Evolutionary conservation across 2,888 invertebrate genomes (phyloP), one percentile per base, ranked within the genome.

Genomic region (Lymantria monacha): DNA sequence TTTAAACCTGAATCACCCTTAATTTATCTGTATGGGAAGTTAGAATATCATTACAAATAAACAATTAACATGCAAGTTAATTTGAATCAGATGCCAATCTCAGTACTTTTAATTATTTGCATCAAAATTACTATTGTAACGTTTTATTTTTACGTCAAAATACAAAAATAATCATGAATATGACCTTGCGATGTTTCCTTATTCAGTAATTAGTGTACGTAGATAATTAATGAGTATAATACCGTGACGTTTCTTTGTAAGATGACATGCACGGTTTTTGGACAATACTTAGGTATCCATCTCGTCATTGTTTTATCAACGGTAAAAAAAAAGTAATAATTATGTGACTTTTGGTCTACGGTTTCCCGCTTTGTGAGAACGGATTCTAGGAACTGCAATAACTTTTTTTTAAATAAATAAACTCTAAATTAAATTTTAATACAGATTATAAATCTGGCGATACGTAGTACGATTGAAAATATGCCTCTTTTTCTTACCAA

Each of bases 181-280:
- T 54, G 71, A 60, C 75, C 76, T 75, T 72, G 76, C 44, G 38
- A 58, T 61, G 69, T 66, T 71, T 71, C 72, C 72, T 66, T 61
- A 56, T 62, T 50, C 33, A 33, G 54, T 73, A 73, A 74, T 74
- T 74, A 70, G 52, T 51, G 37, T 64, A 49, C 44, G 46, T 55
- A 45, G 42, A 15, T 67, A 66, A 66, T 66, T 67, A 66, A 54
- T 36, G 45, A 49, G 53, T 46, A 42, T 49, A 49, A 41, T 42
- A 54, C 54, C 54, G 49, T 66, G 45, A 56, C 58, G 64, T 51
- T 60, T 55, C 45, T 42, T 49, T 33, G 46, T 15, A 52, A 54
- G 51, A 59, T 66, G 65, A 61, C 61, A 66, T 48, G 31, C 54
- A 47, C 7, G 31, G 12, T 22, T 57, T 63, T 60, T 55, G 10